Evolutionary conservation across 2,797 vertebrate species (phyloP).

Genomic region (Notolepis coatsorum): DNA sequence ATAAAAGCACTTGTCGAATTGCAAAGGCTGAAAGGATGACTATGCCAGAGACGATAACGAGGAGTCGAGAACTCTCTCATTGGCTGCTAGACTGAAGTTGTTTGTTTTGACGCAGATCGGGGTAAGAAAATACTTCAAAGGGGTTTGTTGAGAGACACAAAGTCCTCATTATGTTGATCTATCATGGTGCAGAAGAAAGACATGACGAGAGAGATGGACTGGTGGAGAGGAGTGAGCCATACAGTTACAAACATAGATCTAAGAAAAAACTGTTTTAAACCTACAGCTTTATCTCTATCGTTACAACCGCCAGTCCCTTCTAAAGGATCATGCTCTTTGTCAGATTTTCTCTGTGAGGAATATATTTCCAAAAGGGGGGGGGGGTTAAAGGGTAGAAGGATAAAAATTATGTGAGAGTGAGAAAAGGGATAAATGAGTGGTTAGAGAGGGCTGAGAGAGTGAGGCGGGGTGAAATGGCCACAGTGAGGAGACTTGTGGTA

Average conservation of each 20-base stretch:
- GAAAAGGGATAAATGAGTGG: too few relatives aligned
- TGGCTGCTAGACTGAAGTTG: constrained; percentile 5
- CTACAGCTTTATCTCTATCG: too few relatives aligned
- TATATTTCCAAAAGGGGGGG: background rate
- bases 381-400: too few relatives aligned
- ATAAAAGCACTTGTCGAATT: constrained; percentile 16
- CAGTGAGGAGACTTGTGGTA: constrained; percentile 49
- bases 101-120: constrained; percentile 36
- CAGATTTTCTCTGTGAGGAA: background rate
- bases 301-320: too few relatives aligned
- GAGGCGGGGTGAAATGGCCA: constrained; percentile 22
- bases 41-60: constrained; percentile 34
- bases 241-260: background rate
- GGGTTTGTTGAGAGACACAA: constrained; percentile 24
- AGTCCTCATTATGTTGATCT: constrained; percentile 43
- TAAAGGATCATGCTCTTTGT: too few relatives aligned
- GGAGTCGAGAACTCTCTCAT: constrained; percentile 23
- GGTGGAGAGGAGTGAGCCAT: constrained; percentile 18
- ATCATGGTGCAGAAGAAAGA: constrained; percentile 20
- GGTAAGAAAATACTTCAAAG: constrained; percentile 35
- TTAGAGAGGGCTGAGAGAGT: constrained; percentile 31
- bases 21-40: constrained; percentile 15
- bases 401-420: background rate
- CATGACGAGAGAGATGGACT: constrained; percentile 2
- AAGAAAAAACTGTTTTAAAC: too few relatives aligned